Conservation (phyloP, 2,888 invertebrate genomes). For the Carabus problematicus region DNA sequence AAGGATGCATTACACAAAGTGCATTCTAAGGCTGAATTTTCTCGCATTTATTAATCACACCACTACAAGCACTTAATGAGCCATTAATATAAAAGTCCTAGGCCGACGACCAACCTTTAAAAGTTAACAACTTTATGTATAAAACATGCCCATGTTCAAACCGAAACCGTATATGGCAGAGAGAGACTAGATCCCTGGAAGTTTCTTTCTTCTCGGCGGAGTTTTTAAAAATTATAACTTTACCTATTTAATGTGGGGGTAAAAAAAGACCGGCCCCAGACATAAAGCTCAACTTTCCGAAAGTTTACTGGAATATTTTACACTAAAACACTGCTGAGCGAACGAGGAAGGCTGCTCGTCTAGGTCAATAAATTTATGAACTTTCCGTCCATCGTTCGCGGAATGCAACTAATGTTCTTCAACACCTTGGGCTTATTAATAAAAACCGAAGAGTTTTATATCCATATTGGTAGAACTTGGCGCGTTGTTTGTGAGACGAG, state of each 20-base stretch:
- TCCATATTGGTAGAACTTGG: too few relatives aligned
- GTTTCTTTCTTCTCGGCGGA: slow-evolving; percentile 10
- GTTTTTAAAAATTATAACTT: slow-evolving; percentile 35
- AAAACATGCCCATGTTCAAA: slow-evolving; percentile 3
- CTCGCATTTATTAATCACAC: too few relatives aligned
- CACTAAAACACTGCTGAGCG: slow-evolving; percentile 32
- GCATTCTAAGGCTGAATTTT: too few relatives aligned
- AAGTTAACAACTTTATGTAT: too few relatives aligned
- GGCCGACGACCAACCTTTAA: too few relatives aligned
- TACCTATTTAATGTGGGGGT: slow-evolving; percentile 32
- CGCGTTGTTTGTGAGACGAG: too few relatives aligned
- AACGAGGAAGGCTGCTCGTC: slow-evolving; percentile 1
- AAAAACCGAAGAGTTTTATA: too few relatives aligned
- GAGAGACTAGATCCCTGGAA: background rate
- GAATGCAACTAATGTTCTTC: too few relatives aligned
- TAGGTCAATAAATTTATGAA: slow-evolving; percentile 36
- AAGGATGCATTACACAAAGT: too few relatives aligned
- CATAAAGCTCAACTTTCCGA: slow-evolving; percentile 29
- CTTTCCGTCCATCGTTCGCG: background rate
- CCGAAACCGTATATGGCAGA: slow-evolving; percentile 29
- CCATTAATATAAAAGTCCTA: too few relatives aligned
- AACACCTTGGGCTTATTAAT: too few relatives aligned
- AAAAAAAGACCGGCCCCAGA: slow-evolving; percentile 26
- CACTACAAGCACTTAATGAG: too few relatives aligned
- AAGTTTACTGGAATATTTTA: slow-evolving; percentile 34